Conservation (phyloP, 1,140 invertebrate species). For the Ceratina australensis region DNA sequence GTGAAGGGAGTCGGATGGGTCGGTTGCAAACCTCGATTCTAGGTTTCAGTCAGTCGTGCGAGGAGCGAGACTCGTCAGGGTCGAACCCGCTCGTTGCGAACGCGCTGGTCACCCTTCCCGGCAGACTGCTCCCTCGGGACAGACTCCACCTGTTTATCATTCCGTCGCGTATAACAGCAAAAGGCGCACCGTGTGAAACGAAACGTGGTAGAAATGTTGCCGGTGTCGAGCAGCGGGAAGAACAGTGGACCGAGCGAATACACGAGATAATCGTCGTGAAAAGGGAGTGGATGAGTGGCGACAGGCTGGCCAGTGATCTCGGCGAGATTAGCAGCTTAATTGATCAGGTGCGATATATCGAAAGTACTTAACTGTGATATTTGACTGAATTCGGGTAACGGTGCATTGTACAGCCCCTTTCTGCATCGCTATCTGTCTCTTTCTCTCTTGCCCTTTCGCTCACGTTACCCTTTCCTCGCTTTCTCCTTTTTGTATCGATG, state of each 20-base stretch:
- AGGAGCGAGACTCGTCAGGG: constrained; percentile 59
- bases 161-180: neutral
- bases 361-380: constrained; percentile 21
- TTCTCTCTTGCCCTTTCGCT: neutral
- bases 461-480: neutral
- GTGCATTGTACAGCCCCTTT: too few relatives aligned
- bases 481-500: constrained; percentile 3
- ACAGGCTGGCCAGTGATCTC: constrained; percentile 46
- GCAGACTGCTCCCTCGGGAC: constrained; percentile 19
- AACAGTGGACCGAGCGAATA: constrained; percentile 33
- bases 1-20: constrained; percentile 9
- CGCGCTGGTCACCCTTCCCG: constrained; percentile 10
- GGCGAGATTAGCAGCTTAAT: constrained; percentile 59
- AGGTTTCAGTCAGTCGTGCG: constrained; percentile 64
- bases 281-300: constrained; percentile 33
- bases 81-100: constrained; percentile 23
- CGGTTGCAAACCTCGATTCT: constrained; percentile 53
- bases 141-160: constrained; percentile 40
- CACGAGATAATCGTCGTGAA: constrained; percentile 51
- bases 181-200: constrained; percentile 23
- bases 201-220: constrained; percentile 22
- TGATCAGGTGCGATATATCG: constrained; percentile 61
- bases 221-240: constrained; percentile 1
- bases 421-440: neutral
- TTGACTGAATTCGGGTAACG: neutral